A percentile compares a stretch with the other conserved stretches of the same genome.
Evolutionary conservation across 2,888 invertebrate genomes (phyloP).

Genomic region (Conomelus anceps): DNA sequence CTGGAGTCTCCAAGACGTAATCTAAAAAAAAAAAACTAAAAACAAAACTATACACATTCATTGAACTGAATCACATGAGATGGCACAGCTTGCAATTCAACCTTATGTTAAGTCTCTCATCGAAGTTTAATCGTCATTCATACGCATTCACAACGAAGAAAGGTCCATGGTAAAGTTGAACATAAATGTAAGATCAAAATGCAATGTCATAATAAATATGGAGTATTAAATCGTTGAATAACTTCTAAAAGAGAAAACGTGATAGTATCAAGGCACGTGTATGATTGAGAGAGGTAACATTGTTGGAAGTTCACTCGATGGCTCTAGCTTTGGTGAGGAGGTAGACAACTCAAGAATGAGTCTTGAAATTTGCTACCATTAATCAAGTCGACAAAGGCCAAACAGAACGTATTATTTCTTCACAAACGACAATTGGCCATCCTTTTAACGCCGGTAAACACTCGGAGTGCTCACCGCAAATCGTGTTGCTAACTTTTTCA

Average conservation of each 20-base stretch:
- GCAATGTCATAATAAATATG: background rate
- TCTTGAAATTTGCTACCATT: background rate
- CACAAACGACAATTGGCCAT: background rate
- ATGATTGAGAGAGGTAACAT: background rate
- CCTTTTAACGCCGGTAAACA: background rate
- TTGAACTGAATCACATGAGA: too few relatives aligned
- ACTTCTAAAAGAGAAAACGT: background rate
- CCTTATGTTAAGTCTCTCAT: background rate
- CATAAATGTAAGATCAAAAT: background rate
- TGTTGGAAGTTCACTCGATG: background rate
- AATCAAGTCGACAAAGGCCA: background rate
- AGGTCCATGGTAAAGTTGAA: background rate
- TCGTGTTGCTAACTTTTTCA: background rate
- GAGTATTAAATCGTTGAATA: background rate
- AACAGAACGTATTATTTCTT: background rate
- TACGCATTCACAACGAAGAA: background rate
- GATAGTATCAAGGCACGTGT: background rate
- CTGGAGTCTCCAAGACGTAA: too few relatives aligned
- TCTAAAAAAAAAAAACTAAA: too few relatives aligned
- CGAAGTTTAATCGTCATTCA: background rate
- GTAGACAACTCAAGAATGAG: background rate
- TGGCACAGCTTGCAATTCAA: too few relatives aligned
- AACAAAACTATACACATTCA: too few relatives aligned
- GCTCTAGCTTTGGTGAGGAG: background rate
- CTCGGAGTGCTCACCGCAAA: background rate